Evolutionary conservation across 2,888 invertebrate genomes (phyloP).

Genomic region (Seladonia tumulorum): DNA sequence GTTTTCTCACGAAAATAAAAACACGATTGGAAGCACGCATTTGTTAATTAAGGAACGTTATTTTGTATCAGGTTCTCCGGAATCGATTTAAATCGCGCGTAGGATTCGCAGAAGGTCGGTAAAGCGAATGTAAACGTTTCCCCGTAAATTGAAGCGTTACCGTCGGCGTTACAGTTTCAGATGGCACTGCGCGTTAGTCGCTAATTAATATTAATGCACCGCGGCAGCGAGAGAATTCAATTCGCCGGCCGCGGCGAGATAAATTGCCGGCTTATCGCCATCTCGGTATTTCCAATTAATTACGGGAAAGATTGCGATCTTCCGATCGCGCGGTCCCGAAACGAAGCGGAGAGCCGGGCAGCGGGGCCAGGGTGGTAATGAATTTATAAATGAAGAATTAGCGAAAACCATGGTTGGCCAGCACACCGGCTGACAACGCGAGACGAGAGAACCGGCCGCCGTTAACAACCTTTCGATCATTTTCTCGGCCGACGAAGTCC

Average conservation of each 20-base stretch:
- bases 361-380: slow-evolving; percentile 33
- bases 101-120: neutral
- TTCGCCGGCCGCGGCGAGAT: slow-evolving; percentile 49
- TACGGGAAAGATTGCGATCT: slow-evolving; percentile 59
- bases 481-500: neutral
- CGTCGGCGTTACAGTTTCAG: slow-evolving; percentile 50
- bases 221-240: slow-evolving; percentile 57
- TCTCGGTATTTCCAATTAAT: slow-evolving; percentile 63
- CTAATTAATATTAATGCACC: slow-evolving; percentile 63
- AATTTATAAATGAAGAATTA: slow-evolving; percentile 52
- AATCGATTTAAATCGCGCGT: neutral
- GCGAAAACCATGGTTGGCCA: neutral
- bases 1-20: neutral
- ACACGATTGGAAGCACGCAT: neutral
- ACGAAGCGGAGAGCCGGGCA: slow-evolving; percentile 10
- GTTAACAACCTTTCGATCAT: slow-evolving; percentile 34
- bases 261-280: slow-evolving; percentile 57
- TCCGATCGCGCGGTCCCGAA: slow-evolving; percentile 39
- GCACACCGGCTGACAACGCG: slow-evolving; percentile 14
- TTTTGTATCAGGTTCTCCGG: neutral
- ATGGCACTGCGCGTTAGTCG: slow-evolving; percentile 53
- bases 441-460: neutral
- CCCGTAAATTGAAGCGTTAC: slow-evolving; percentile 52
- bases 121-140: slow-evolving; percentile 15
- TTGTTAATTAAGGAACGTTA: neutral